Evolutionary conservation across 2,113 vertebrate species (phyloP), one percentile per base, ranked within the genome.

Genomic region (Tylochromis polylepis): DNA sequence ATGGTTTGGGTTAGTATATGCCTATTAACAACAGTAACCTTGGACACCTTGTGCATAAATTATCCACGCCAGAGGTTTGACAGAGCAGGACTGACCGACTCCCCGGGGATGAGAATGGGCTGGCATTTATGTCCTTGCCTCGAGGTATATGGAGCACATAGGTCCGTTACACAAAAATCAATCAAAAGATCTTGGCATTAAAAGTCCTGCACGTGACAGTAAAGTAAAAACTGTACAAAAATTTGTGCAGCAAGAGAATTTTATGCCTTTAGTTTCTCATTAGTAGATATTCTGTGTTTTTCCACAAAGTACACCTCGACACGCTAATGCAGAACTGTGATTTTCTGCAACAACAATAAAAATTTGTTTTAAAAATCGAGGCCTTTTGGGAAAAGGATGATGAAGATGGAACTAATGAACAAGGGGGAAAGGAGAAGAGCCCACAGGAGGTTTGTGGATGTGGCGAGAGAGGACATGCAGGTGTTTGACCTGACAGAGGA

Each of bases 91-190:
- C 22, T 72, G 12, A 67, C 10, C n/a, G 38, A 2, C 38, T 27
- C 67, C 41, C 22, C 22, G 2, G 67, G 22, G 67, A 27, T 0
- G 12, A 70, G 3, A n/a, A 1, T 2, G 1, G 24, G 24, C 46
- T 51, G 10, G 10, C 2, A 24, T 24, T 24, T 24, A 4, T 0
- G 27, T 53, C 72, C 46, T 53, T 53, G 46, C 46, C 46, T 77
- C 18, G 4, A 53, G 72, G 11, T 53, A 3, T 0, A 29, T 31
- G 43, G 10, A 77, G 43, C 3, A 14, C 43, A n/a, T 2, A 6
- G 0, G 46, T 12, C n/a, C 0, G 38, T 43, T 70, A 70, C 65
- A 43, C 12, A 24, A 70, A 72, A 18, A 72, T 72, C 24, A 75
- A 51, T 20, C 24, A 75, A 12, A 75, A 12, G 15, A 29, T 20